Conservation (phyloP, 2,113 vertebrate species). For the Neopipo cinnamomea region DNA sequence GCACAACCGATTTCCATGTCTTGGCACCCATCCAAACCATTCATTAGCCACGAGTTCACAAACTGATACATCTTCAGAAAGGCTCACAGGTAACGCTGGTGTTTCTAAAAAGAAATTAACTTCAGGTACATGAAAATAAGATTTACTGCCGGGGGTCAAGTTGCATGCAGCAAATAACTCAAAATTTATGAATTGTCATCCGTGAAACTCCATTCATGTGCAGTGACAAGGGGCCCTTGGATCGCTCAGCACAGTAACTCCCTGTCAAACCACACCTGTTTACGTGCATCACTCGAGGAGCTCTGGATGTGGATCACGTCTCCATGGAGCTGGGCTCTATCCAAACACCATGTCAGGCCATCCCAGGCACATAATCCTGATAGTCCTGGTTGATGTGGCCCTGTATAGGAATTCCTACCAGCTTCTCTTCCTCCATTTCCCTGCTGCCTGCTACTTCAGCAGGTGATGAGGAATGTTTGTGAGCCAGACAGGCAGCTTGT, state of each 20-base stretch:
- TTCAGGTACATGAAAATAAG: constrained; percentile 32
- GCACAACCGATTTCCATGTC: neutral
- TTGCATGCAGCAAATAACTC: neutral
- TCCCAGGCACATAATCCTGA: neutral
- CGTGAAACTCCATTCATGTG: neutral
- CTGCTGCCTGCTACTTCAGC: neutral
- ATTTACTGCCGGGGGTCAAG: constrained; percentile 2
- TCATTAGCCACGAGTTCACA: neutral
- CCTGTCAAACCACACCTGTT: neutral
- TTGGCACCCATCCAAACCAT: constrained; percentile 42
- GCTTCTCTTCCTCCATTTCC: neutral
- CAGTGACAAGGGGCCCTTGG: neutral
- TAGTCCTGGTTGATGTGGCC: neutral
- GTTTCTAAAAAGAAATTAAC: constrained; percentile 29
- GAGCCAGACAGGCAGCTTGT: neutral
- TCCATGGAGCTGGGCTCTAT: fast-evolving
- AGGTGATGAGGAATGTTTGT: neutral
- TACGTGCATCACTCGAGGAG: neutral
- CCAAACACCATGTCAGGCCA: neutral
- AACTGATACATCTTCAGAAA: constrained; percentile 15
- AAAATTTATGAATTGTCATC: neutral
- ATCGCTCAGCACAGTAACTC: neutral
- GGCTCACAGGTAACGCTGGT: neutral
- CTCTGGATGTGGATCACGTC: neutral
- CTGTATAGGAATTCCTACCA: neutral